Evolutionary conservation across 2,797 vertebrate species (phyloP), one percentile per base, ranked within the genome.

Genomic region (Brotula barbata): DNA sequence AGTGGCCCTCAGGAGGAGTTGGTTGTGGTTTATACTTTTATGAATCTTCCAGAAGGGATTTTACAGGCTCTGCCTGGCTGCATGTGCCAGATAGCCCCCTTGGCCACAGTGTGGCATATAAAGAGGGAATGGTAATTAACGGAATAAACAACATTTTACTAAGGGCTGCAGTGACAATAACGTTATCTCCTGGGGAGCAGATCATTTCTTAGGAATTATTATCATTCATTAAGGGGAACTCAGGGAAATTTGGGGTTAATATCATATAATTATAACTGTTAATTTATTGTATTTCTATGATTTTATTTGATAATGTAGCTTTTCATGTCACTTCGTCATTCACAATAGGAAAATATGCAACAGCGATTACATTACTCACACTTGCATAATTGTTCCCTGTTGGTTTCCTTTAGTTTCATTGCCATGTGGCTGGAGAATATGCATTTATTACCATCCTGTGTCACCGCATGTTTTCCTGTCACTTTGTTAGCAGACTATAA

Each of bases 31-130:
- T 77, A 79, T 68, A 80, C 68, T 79, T 87, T 78, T 81, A 84
- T 84, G 81, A 83, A 85, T 86, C 73, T 81, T 87, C 72, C 82
- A 81, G 75, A 78, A 81, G 76, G 78, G 60, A 39, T 81, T 87
- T 87, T 78, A 85, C 69, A 39, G 55, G 66, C 72, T 75, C 39
- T 81, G 78, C 75, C 62, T 63, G 67, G 73, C 75, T 84, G 65
- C 60, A 52, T 68, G 69, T 71, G 58, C 71, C 78, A 79, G 80
- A 85, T 72, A 75, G 61, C 51, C 63, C 84, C 71, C 67, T 66
- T 23, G 34, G 72, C 69, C 62, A 58, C 48, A 56, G 73, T 70
- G 33, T 44, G 41, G 64, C 60, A 58, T 62, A 68, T 67, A 66
- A 82, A 83, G 66, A 75, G 43, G 59, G 53, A 74, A 77, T 71